A percentile compares a stretch with the other conserved stretches of the same genome.
These are phyloP conservation scores for Hirundo rustica DNA, from an alignment of 2,797 vertebrate genomes.

Conservation along the genomic window DNA sequence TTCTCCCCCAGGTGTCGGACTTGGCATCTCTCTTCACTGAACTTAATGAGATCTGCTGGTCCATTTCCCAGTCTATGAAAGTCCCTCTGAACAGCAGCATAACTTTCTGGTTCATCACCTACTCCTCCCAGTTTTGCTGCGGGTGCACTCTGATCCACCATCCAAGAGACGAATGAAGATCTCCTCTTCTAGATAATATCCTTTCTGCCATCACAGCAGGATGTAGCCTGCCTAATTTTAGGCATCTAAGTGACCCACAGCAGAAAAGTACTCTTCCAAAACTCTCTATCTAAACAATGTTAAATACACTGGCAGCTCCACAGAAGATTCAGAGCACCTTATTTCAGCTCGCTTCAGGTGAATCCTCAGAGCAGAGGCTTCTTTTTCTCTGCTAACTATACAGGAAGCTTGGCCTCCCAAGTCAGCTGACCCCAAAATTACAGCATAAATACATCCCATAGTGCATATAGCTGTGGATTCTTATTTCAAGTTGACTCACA, in stretches of 20 bases:
- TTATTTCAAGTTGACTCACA: not conserved
- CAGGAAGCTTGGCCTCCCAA: not conserved
- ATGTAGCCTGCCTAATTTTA: not conserved
- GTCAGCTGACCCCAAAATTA: not conserved
- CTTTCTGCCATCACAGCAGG: not conserved
- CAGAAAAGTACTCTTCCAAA: not conserved
- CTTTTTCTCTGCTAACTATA: not conserved
- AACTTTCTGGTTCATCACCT: not conserved
- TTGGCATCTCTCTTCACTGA: not conserved
- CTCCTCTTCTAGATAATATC: not conserved
- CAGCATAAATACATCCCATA: not conserved
- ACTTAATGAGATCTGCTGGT: not conserved
- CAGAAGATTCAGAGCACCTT: not conserved
- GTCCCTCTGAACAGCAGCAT: not conserved
- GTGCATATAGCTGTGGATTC: not conserved
- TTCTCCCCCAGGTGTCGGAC: not conserved
- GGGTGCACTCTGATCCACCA: not conserved
- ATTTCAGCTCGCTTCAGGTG: not conserved
- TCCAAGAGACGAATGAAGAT: not conserved
- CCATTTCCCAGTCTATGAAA: not conserved
- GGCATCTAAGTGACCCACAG: not conserved
- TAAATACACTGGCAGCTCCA: not conserved
- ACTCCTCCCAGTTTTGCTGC: not conserved
- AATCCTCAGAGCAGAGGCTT: not conserved
- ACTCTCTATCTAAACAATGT: not conserved